phyloP scores from a whole-genome alignment of 1,140 invertebrate species.

The Drosophila lacertosa region DNA sequence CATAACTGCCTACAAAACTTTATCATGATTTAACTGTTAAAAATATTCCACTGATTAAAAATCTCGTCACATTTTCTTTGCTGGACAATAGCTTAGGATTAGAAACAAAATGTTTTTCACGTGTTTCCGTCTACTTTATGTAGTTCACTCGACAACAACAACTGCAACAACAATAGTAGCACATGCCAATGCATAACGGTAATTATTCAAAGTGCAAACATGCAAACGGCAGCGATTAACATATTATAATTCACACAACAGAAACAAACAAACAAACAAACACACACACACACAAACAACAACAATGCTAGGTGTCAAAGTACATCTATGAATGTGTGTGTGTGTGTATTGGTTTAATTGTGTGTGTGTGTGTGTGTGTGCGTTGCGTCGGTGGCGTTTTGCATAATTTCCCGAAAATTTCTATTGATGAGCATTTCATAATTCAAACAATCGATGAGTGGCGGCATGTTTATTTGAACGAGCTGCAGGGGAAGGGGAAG shows the following conservation, averaged over 20 bases:
- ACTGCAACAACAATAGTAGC: constrained; percentile 28
- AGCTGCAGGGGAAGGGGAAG: not conserved
- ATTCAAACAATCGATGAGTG: constrained; percentile 63
- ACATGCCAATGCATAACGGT: constrained; percentile 61
- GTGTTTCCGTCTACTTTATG: constrained; percentile 20
- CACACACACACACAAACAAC: constrained; percentile 20
- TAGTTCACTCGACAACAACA: constrained; percentile 38
- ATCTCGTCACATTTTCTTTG: no score
- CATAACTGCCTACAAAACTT: no score
- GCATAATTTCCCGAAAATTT: constrained; percentile 75
- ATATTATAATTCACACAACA: constrained; percentile 75
- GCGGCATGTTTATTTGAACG: constrained; percentile 47
- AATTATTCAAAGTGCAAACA: constrained; percentile 81
- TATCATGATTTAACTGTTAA: no score
- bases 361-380: constrained; percentile 23
- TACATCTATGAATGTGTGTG: constrained; percentile 13
- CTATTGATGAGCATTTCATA: constrained; percentile 71
- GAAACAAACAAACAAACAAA: constrained; percentile 49
- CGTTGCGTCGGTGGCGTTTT: constrained; percentile 55
- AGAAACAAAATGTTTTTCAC: constrained; percentile 24
- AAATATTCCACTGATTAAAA: no score
- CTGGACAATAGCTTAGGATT: no score
- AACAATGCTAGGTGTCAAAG: constrained; percentile 38
- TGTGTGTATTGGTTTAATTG: constrained; percentile 15
- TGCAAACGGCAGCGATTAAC: constrained; percentile 80